These are phyloP conservation scores for Trichechus manatus DNA, from an alignment of 2,113 vertebrate genomes.

Conservation along the genomic window DNA sequence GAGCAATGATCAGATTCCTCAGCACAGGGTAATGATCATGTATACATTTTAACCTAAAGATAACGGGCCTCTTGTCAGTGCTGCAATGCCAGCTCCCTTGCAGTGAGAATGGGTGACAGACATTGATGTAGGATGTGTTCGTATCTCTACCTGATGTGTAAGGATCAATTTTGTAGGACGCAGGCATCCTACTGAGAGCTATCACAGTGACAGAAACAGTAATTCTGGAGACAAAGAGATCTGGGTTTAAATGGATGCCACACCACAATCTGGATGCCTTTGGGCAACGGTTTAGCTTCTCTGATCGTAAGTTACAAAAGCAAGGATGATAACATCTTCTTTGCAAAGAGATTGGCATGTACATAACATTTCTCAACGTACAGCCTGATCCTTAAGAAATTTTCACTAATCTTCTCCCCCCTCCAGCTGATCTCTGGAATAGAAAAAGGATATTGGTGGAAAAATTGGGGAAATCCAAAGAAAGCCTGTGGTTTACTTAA, in stretches of 20 bases:
- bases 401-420: background rate
- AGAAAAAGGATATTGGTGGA: background rate
- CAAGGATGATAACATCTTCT: background rate
- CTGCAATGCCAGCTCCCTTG: background rate
- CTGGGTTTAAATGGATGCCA: background rate
- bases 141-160: background rate
- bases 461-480: background rate
- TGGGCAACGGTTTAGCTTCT: background rate
- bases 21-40: slow-evolving; percentile 63
- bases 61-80: slow-evolving; percentile 57
- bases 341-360: background rate
- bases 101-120: background rate
- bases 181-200: background rate
- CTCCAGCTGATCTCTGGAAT: background rate
- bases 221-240: background rate
- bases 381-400: background rate
- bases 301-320: slow-evolving; percentile 27
- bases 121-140: background rate
- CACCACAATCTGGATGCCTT: background rate
- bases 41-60: slow-evolving; percentile 70
- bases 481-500: background rate
- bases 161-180: background rate
- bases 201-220: background rate
- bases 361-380: background rate
- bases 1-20: slow-evolving; percentile 76